Evolutionary conservation across 2,888 invertebrate genomes (phyloP).

Genomic region (Acleris holmiana): DNA sequence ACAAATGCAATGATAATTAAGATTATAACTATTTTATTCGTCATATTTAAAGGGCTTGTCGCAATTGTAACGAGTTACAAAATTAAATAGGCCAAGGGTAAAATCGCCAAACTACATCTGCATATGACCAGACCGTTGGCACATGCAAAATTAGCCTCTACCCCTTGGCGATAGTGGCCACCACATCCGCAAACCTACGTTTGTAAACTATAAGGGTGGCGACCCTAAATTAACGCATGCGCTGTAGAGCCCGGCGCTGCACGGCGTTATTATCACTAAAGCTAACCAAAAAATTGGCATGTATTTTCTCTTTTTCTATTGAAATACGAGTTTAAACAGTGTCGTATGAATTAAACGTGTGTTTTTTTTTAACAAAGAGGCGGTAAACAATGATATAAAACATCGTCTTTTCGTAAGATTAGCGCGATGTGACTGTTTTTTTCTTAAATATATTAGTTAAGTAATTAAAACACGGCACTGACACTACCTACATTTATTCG

Average conservation of each 20-base stretch:
- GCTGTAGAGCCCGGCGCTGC: background rate
- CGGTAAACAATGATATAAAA: background rate
- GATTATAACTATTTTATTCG: too few relatives aligned
- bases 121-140: background rate
- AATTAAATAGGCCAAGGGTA: too few relatives aligned
- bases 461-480: background rate
- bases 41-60: too few relatives aligned
- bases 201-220: background rate
- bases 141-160: background rate
- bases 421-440: too few relatives aligned
- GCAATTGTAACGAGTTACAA: too few relatives aligned
- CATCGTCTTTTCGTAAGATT: too few relatives aligned
- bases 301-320: background rate
- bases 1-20: too few relatives aligned
- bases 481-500: background rate
- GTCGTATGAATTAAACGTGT: slow-evolving; percentile 10
- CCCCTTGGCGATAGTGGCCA: rapidly evolving
- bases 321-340: background rate
- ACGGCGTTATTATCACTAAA: slow-evolving; percentile 20
- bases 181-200: background rate
- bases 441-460: too few relatives aligned
- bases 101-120: background rate
- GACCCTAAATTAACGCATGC: slow-evolving; percentile 22
- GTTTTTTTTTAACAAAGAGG: background rate
- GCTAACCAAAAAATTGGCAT: slow-evolving; percentile 16